Base-by-base conservation (phyloP, 2,113 vertebrate genomes). In the Cairina moschata region DNA sequence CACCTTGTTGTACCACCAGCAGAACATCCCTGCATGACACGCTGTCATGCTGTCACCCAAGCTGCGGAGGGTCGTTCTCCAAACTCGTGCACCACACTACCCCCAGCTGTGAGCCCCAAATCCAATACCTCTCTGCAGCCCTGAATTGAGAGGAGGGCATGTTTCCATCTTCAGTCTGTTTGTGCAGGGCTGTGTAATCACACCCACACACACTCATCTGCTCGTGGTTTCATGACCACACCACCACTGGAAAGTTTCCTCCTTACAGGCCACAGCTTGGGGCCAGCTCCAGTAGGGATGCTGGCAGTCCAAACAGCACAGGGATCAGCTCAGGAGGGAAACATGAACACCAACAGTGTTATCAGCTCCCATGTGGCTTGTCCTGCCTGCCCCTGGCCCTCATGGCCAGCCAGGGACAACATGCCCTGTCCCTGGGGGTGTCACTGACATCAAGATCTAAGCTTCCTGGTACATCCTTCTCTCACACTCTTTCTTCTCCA, bases 41-140 rank as follows among this genome's bases (percentile, higher is more conserved):
- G 0, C 40, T 31, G 32, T 6, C 0, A 0, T 31, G 15, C 63
- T 60, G 55, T 31, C 72, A 46, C 3, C 21, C 13, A 2, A 0
- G 6, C 12, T 4, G 2, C 68, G 29, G 11, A 42, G 3, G 21
- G 21, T 42, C 65, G n/a, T 31, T 76, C 72, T 46, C 25, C 59
- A 68, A 26, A 48, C 18, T 68, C 59, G 17, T 2, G 6, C 7
- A 2, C 31, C 46, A n/a, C 59, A 9, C n/a, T 54, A 36, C 26
- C 48, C 38, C n/a, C 60, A 54, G 2, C 65, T 7, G 4, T n/a
- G 40, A 62, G 23, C 11, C 13, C 56, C 55, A 73, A 52, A 23
- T 14, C 55, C 44, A 0, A 0, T 17, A 68, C 29, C 44, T 46
- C 5, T 0, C 72, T 48, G 11, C 50, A 73, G 48, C 18, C 75